Percentiles rank a stretch among this genome's conserved stretches.
These are phyloP conservation scores for Microcebus lehilahytsara DNA, from an alignment of 2,113 vertebrate genomes.

Conservation along the genomic window DNA sequence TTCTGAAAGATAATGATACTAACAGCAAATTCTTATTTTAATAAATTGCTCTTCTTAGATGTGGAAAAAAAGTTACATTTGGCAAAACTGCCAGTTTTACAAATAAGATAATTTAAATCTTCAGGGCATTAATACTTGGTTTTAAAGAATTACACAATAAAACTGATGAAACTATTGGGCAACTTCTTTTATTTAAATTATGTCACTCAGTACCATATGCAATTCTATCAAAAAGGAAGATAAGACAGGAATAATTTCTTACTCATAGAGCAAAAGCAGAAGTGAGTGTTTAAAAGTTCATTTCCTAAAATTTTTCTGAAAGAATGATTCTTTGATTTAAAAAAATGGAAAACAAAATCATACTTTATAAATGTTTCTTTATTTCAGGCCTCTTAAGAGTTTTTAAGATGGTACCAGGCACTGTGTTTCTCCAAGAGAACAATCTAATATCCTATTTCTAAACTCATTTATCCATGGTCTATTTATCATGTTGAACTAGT, in stretches of 20 bases:
- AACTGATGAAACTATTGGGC: not conserved
- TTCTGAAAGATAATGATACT: not conserved
- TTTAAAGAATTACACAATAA: slow-evolving; percentile 16
- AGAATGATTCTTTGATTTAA: not conserved
- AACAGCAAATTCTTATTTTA: not conserved
- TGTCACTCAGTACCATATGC: not conserved
- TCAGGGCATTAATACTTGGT: slow-evolving; percentile 25
- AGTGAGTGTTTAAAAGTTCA: not conserved
- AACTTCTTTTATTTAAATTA: not conserved
- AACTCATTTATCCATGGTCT: not conserved
- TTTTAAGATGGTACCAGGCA: not conserved
- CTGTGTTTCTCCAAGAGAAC: not conserved
- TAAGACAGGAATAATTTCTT: not conserved
- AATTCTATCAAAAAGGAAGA: not conserved
- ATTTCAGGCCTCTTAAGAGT: not conserved
- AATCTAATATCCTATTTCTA: not conserved
- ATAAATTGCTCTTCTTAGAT: not conserved
- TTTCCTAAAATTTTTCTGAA: not conserved
- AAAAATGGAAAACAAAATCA: not conserved
- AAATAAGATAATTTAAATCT: slow-evolving; percentile 35
- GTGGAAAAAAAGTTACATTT: not conserved
- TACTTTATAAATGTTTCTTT: not conserved
- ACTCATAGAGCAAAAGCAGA: not conserved
- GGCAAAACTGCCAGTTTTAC: not conserved
- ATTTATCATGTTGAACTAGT: not conserved